Evolutionary conservation across 2,797 vertebrate species (phyloP).

Genomic region (Cynopterus sphinx): DNA sequence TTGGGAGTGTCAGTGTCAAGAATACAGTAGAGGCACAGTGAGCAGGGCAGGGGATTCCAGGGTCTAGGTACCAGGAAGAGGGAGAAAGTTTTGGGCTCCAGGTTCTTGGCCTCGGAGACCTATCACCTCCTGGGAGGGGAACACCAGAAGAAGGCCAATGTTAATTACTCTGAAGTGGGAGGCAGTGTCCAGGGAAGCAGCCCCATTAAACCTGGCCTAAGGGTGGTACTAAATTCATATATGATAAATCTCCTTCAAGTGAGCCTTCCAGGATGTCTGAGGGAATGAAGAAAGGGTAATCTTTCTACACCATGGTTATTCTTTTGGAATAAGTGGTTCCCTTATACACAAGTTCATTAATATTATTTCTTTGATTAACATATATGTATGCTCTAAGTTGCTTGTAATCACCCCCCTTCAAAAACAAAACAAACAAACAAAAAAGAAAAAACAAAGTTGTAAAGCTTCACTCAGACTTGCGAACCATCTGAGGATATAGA

Average conservation of each 20-base stretch:
- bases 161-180: background rate
- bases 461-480: background rate
- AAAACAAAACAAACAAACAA: background rate
- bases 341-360: background rate
- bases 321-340: background rate
- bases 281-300: background rate
- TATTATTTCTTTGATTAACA: background rate
- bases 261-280: background rate
- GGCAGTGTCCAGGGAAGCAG: background rate
- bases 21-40: background rate
- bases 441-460: background rate
- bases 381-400: background rate
- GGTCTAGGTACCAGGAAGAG: background rate
- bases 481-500: background rate
- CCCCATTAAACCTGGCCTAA: background rate
- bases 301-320: background rate
- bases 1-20: background rate
- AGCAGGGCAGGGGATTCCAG: background rate
- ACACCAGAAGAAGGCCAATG: background rate
- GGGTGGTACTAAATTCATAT: background rate
- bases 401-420: accelerated
- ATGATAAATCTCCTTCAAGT: background rate
- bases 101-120: background rate
- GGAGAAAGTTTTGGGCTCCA: background rate
- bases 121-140: accelerated